Evolutionary conservation across 2,888 invertebrate species (phyloP).

Genomic region (Baronia brevicornis): DNA sequence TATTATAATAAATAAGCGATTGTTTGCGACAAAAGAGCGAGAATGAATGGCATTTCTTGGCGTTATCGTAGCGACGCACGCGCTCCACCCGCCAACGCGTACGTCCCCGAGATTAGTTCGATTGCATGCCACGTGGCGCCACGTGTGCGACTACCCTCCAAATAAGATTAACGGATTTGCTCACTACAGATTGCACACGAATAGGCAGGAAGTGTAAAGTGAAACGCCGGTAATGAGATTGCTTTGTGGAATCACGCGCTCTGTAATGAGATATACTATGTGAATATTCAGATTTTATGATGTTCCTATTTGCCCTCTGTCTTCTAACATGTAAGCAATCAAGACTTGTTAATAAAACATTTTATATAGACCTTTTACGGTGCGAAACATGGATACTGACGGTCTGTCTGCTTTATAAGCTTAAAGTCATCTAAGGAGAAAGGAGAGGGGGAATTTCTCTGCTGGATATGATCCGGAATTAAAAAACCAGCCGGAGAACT

Average conservation of each 20-base stretch:
- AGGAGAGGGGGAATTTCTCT: too few species aligned
- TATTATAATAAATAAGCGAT: constrained; percentile 75
- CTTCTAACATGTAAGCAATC: too few species aligned
- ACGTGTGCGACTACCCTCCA: constrained; percentile 66
- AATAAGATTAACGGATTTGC: constrained; percentile 75
- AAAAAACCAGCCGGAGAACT: too few species aligned
- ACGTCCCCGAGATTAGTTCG: constrained; percentile 69
- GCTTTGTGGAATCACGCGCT: constrained; percentile 50
- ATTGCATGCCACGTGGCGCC: constrained; percentile 71
- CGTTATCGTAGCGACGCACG: constrained; percentile 69
- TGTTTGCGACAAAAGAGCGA: constrained; percentile 70
- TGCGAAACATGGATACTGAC: too few species aligned
- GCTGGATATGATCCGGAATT: too few species aligned
- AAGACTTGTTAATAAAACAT: too few species aligned
- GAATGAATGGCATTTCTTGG: constrained; percentile 72
- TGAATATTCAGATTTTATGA: constrained; percentile 1
- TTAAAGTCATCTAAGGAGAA: too few species aligned
- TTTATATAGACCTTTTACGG: too few species aligned
- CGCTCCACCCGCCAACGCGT: constrained; percentile 58
- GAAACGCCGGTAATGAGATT: constrained; percentile 70
- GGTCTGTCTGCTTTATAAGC: too few species aligned
- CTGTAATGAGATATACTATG: constrained; percentile 30
- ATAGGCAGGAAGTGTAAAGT: constrained; percentile 74
- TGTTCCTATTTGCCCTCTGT: too few species aligned
- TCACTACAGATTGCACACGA: constrained; percentile 75